Percentiles rank a stretch among this genome's conserved stretches.
phyloP scores from a whole-genome alignment of 1,140 invertebrate genomes.

The Tribolium madens region DNA sequence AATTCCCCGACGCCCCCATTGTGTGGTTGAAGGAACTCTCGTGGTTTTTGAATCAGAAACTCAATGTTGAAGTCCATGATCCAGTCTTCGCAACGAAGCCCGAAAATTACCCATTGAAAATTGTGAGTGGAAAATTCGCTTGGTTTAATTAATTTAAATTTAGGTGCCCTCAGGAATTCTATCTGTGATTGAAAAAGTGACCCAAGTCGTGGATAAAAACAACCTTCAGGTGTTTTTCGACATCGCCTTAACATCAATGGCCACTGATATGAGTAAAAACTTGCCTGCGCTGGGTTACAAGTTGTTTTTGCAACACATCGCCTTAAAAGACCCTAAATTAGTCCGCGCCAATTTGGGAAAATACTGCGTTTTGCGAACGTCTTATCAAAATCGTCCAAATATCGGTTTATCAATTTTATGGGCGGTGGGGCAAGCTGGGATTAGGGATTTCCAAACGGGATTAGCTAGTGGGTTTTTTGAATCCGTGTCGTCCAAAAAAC shows the following conservation, averaged over 20 bases:
- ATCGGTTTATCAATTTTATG: slow-evolving; percentile 83
- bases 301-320: slow-evolving; percentile 77
- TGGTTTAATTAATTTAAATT: slow-evolving; percentile 52
- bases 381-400: slow-evolving; percentile 82
- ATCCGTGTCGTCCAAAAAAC: neutral
- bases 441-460: slow-evolving; percentile 75
- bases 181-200: slow-evolving; percentile 68
- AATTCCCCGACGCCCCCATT: slow-evolving; percentile 73
- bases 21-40: slow-evolving; percentile 75
- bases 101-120: slow-evolving; percentile 66
- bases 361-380: slow-evolving; percentile 74
- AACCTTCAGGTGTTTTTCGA: slow-evolving; percentile 75
- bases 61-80: slow-evolving; percentile 73
- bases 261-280: slow-evolving; percentile 76
- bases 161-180: slow-evolving; percentile 70
- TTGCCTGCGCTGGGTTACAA: slow-evolving; percentile 75
- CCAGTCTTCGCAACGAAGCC: slow-evolving; percentile 69
- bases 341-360: slow-evolving; percentile 73
- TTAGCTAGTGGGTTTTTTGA: slow-evolving; percentile 71
- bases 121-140: slow-evolving; percentile 52
- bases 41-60: slow-evolving; percentile 73
- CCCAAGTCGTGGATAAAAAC: slow-evolving; percentile 70
- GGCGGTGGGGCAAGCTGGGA: slow-evolving; percentile 82
- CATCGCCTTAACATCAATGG: slow-evolving; percentile 73
- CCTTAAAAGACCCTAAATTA: slow-evolving; percentile 74